Percentiles rank a stretch among this genome's conserved stretches.
Conservation (phyloP, 1,140 invertebrate species). For the Brachionus paranguensis region DNA sequence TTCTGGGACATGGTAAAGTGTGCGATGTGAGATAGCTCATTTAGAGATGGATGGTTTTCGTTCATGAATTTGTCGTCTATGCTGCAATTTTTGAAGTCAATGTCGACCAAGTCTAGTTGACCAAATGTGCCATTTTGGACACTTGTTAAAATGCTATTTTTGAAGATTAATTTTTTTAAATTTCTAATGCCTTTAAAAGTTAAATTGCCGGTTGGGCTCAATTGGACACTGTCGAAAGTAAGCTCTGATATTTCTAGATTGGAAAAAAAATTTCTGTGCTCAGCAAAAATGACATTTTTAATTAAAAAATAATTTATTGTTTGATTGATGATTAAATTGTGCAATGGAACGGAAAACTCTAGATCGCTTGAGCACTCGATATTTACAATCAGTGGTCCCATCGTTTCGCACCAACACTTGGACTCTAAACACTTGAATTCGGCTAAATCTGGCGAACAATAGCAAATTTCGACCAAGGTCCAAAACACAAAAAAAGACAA, state of each 20-base stretch:
- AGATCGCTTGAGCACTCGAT: background rate
- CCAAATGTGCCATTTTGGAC: background rate
- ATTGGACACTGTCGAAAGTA: background rate
- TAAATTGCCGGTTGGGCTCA: background rate
- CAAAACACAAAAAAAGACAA: background rate
- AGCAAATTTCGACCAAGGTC: background rate
- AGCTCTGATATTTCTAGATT: background rate
- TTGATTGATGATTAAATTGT: background rate
- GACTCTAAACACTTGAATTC: background rate
- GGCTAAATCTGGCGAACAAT: background rate
- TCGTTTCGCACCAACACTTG: background rate
- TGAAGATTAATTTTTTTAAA: background rate
- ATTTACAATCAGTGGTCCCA: background rate
- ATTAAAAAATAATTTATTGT: background rate
- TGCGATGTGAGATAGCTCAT: background rate
- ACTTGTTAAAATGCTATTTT: background rate
- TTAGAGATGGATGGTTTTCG: background rate
- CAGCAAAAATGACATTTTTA: background rate
- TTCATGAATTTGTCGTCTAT: slow-evolving; percentile 8
- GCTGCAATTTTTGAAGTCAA: background rate
- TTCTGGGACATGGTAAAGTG: background rate
- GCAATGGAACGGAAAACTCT: background rate
- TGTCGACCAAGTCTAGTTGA: background rate
- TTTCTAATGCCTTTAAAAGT: background rate
- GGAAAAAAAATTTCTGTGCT: background rate